Base-by-base conservation (phyloP, 2,888 invertebrate genomes). In the Branchipolynoe longqiensis region DNA sequence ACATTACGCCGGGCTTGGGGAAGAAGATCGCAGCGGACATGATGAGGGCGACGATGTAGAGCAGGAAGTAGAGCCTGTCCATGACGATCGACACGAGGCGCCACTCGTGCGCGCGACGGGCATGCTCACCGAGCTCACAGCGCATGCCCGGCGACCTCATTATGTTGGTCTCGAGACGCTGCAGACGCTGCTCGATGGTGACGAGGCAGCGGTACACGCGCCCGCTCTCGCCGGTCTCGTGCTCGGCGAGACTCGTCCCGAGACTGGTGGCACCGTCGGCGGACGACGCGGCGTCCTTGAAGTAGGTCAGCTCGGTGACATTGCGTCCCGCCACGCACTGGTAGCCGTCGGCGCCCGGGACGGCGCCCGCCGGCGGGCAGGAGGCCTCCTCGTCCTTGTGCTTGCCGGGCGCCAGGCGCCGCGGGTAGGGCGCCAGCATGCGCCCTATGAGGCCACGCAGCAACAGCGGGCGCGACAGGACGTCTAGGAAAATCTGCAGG, bases 1-100 rank as follows among this genome's bases (percentile, higher is more conserved):
- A 69, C 33, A 69, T 12, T 38, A 69, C 69, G 38, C 78, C 78
- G 31, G 78, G 78, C 48, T 54, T 4, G n/a, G 78, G 78, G 54
- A 78, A 78, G 78, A 78, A 78, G 1, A 78, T 48, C 28, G 48
- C 78, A 78, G 78, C 78, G 12, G 78, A 78, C 14, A 78, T 28
- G 1, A 78, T 33, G 0, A 78, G 48, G n/a, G 48, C 78, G 0
- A 78, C 78, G 48, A 78, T 78, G 28, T 78, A 78, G 25, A 78
- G 25, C n/a, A 22, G 1, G 78, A 78, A 78, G 28, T 48, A 78
- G 25, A 78, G 31, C 25, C 78, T 78, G 54, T 78, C 78, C 78
- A 78, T 78, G 28, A 78, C 78, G 1, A 78, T 48, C 4, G 78
- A 41, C 8, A 78, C 78, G 48, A 78, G 41, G 25, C 54, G 25